These are phyloP conservation scores for Seladonia tumulorum DNA, from an alignment of 2,888 invertebrate species.

Conservation along the genomic window DNA sequence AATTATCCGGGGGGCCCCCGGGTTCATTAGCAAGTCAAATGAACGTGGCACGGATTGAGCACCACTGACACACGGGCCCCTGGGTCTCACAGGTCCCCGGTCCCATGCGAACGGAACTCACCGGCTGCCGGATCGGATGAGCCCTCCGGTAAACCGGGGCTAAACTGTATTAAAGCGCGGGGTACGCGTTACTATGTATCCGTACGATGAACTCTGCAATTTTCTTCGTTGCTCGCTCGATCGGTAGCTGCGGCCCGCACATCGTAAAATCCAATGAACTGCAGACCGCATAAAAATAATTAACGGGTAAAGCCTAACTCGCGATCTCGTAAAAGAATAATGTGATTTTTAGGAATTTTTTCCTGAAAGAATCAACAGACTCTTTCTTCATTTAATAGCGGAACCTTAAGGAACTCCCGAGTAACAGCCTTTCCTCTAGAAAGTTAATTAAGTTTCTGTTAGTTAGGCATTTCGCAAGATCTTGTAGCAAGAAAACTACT, in stretches of 20 bases:
- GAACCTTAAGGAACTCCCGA: too few relatives aligned
- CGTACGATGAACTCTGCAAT: not conserved
- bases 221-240: not conserved
- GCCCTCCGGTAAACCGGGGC: conserved; percentile 62
- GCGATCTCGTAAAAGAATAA: too few relatives aligned
- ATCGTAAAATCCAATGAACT: not conserved
- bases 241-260: not conserved
- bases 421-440: too few relatives aligned
- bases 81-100: conserved; percentile 25
- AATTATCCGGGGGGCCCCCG: conserved; percentile 74
- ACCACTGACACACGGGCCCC: conserved; percentile 58
- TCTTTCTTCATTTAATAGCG: too few relatives aligned
- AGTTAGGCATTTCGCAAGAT: too few relatives aligned
- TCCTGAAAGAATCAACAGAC: too few relatives aligned
- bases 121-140: conserved; percentile 38
- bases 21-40: conserved; percentile 82
- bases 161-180: conserved; percentile 71
- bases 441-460: too few relatives aligned
- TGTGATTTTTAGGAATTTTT: too few relatives aligned
- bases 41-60: conserved; percentile 66
- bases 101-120: conserved; percentile 37
- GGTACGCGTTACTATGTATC: conserved; percentile 39
- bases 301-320: not conserved
- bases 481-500: too few relatives aligned
- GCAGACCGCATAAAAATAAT: not conserved